These are phyloP conservation scores for Cephus pygmeus DNA, from an alignment of 2,888 invertebrate species.

Conservation along the genomic window DNA sequence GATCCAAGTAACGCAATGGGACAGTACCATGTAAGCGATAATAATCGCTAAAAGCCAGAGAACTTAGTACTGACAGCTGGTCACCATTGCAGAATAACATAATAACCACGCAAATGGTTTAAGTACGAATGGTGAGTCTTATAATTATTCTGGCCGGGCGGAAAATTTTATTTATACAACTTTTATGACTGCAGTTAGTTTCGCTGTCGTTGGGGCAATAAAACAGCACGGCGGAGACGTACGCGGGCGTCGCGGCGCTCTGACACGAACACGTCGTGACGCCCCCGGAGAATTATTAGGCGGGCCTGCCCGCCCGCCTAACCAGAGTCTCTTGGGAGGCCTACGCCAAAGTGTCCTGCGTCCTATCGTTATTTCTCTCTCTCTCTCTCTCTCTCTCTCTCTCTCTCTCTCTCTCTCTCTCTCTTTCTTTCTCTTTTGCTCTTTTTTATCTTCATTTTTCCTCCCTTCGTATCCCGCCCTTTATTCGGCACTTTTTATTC, in stretches of 20 bases:
- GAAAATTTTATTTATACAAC: constrained; percentile 49
- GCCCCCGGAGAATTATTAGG: constrained; percentile 59
- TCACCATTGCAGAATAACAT: constrained; percentile 25
- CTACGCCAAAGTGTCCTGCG: constrained; percentile 24
- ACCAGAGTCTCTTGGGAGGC: constrained; percentile 23
- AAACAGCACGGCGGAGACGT: constrained; percentile 45
- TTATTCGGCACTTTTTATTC: background rate
- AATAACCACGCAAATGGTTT: background rate
- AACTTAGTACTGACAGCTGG: constrained; percentile 47
- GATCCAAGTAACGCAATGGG: background rate
- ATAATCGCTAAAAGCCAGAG: constrained; percentile 27
- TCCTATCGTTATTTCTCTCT: constrained; percentile 14
- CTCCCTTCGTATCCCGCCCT: background rate
- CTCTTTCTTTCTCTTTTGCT: background rate
- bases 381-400: background rate
- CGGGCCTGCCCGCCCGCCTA: constrained; percentile 44
- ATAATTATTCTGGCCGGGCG: constrained; percentile 23
- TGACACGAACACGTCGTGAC: constrained; percentile 60
- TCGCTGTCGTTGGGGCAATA: constrained; percentile 31
- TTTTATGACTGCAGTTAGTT: constrained; percentile 45
- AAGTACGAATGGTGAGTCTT: background rate
- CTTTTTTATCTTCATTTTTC: constrained; percentile 1
- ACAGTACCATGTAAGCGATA: background rate
- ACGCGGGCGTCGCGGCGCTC: constrained; percentile 57
- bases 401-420: constrained; percentile 1